Evolutionary conservation across 2,113 vertebrate genomes (phyloP), one percentile per base, ranked within the genome.

Genomic region (Antidorcas marsupialis): DNA sequence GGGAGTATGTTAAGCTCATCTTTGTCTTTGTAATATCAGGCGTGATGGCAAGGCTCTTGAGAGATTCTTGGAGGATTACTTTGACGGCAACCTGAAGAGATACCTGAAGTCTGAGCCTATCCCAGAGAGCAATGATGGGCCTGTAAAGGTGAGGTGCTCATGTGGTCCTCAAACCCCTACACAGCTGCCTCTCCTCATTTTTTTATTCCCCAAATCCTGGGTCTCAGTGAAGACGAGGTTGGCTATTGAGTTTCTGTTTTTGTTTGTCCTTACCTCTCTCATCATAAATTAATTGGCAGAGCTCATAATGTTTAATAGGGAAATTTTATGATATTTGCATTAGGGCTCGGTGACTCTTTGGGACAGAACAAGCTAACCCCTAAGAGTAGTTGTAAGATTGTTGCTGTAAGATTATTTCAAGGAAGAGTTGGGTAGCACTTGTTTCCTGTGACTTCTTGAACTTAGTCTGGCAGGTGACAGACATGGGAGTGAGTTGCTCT

Each of bases 1-100:
- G 30, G 16, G 19, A 92, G 12, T 59, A 57, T 62, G 92, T 92
- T 39, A 94, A 76, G 62, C 39, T 60, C 19, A 86, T 10, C n/a
- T 67, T 89, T 95, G 45, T 88, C 64, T 94, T 95, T 89, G 13
- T 36, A 84, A 87, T 71, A 98, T 88, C 97, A 99, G 99, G 39
- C 99, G 99, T 47, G 99, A 99, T 30, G 99, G 99, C 53, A 99
- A 99, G 97, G 99, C 99, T 93, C 99, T 99, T 97, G 99, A 99
- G 98, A 98, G 99, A 89, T 99, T 99, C 98, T 99, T 99, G 95
- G 99, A 99, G 95, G 99, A 99, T 98, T 99, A 99, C 95, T 99
- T 99, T 2, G 99, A 99, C 95, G 99, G 99, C 60, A 99, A 98
- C 7, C 94, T 99, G 98, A 99, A 99, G 98, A 99, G 99, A 95